A percentile compares a stretch with the other conserved stretches of the same genome.
Conservation (phyloP, 2,888 invertebrate species). For the Elaeidobius kamerunicus region DNA sequence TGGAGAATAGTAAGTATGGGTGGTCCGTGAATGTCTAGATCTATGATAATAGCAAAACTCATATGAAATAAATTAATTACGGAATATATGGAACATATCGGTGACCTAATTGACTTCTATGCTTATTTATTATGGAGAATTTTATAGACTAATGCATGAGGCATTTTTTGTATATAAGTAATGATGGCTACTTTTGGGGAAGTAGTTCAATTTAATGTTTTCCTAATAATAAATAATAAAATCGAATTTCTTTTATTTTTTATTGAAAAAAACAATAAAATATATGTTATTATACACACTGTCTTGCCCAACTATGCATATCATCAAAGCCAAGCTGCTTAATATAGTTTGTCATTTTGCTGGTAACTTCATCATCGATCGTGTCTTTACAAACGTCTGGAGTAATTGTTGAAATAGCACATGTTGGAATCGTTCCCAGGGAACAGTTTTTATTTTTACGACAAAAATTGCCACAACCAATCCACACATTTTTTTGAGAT, state of each 20-base stretch:
- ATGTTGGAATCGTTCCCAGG: not conserved
- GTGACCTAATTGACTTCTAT: conserved; percentile 6
- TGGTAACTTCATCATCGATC: not conserved
- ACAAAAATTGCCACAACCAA: not conserved
- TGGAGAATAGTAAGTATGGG: conserved; percentile 18
- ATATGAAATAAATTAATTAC: conserved; percentile 25
- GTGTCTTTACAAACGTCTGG: not conserved
- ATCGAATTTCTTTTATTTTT: too few relatives aligned
- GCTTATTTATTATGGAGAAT: too few relatives aligned
- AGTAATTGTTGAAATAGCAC: not conserved
- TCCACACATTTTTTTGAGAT: not conserved
- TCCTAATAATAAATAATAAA: too few relatives aligned
- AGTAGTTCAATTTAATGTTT: too few relatives aligned
- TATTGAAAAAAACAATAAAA: too few relatives aligned
- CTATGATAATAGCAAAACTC: conserved; percentile 15
- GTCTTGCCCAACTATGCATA: not conserved
- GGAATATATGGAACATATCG: conserved; percentile 10
- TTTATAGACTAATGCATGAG: too few relatives aligned
- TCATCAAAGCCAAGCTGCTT: not conserved
- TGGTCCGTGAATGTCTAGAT: conserved; percentile 22
- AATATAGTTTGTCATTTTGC: not conserved
- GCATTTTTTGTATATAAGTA: too few relatives aligned
- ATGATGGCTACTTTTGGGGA: too few relatives aligned
- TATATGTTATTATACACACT: too few relatives aligned
- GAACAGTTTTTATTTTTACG: not conserved